Conservation (phyloP, 2,797 vertebrate species). For the Bradypodion pumilum region DNA sequence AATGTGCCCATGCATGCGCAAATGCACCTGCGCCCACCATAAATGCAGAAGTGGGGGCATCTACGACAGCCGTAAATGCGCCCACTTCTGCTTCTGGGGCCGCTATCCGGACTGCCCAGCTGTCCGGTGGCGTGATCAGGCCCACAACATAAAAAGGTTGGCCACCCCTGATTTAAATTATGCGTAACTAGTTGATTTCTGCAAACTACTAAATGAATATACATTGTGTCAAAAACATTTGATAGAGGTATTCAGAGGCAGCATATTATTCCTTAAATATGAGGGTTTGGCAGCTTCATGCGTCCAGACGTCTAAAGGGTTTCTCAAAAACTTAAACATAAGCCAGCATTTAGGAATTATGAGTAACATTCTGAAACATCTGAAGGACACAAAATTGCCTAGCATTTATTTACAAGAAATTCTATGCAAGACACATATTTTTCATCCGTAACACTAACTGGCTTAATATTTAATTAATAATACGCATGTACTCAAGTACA, state of each 20-base stretch:
- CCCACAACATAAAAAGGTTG: too few relatives aligned
- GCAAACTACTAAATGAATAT: background rate
- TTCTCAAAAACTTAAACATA: background rate
- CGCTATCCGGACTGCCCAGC: too few relatives aligned
- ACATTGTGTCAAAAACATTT: background rate
- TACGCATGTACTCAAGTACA: background rate
- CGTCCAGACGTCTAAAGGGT: background rate
- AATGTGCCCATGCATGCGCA: too few relatives aligned
- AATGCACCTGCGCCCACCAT: too few relatives aligned
- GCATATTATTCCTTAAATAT: slow-evolving; percentile 1
- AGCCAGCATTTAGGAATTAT: background rate
- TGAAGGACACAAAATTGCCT: background rate
- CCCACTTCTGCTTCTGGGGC: too few relatives aligned
- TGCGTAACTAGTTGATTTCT: background rate
- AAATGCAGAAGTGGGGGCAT: too few relatives aligned
- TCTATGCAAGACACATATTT: background rate
- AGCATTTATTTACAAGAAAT: background rate
- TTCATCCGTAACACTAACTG: background rate
- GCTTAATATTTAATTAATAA: background rate
- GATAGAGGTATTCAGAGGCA: background rate
- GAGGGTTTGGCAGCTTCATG: background rate
- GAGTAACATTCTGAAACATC: background rate
- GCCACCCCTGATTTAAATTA: too few relatives aligned
- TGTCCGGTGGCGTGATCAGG: too few relatives aligned
- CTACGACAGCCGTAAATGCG: too few relatives aligned